These are phyloP conservation scores for Psittacula echo DNA, from an alignment of 2,797 vertebrate genomes.

Conservation along the genomic window DNA sequence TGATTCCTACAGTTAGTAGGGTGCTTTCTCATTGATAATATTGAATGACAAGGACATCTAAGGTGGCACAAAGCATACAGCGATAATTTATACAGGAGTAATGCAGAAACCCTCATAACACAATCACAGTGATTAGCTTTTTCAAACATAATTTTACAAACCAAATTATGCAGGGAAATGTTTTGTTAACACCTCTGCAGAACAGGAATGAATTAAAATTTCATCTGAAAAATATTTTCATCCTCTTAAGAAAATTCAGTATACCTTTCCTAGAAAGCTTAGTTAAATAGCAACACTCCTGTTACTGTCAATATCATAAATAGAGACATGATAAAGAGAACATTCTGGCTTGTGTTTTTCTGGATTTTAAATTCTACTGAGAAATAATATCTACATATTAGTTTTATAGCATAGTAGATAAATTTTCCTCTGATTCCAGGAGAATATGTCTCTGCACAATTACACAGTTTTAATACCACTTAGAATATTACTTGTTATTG, in stretches of 20 bases:
- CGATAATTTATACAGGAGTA: neutral
- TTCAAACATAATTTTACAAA: neutral
- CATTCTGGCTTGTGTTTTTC: neutral
- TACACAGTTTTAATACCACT: neutral
- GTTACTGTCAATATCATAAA: neutral
- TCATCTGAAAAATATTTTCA: slow-evolving; percentile 12
- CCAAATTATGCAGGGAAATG: slow-evolving; percentile 1
- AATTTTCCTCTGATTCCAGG: neutral
- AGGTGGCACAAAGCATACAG: neutral
- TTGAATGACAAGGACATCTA: neutral
- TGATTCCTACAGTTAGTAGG: slow-evolving; percentile 17
- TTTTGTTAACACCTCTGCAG: slow-evolving; percentile 11
- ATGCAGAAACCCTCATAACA: neutral
- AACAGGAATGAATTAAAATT: neutral
- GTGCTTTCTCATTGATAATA: neutral
- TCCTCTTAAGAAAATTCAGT: neutral
- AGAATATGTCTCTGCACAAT: neutral
- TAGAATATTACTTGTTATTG: neutral
- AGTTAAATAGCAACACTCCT: neutral
- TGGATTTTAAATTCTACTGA: neutral
- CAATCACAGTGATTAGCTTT: slow-evolving; percentile 44
- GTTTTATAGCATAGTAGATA: neutral
- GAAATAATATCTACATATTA: neutral
- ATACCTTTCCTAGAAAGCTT: neutral
- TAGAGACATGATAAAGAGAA: neutral